Conservation (phyloP, 2,797 vertebrate genomes). For the Oreortyx pictus region DNA sequence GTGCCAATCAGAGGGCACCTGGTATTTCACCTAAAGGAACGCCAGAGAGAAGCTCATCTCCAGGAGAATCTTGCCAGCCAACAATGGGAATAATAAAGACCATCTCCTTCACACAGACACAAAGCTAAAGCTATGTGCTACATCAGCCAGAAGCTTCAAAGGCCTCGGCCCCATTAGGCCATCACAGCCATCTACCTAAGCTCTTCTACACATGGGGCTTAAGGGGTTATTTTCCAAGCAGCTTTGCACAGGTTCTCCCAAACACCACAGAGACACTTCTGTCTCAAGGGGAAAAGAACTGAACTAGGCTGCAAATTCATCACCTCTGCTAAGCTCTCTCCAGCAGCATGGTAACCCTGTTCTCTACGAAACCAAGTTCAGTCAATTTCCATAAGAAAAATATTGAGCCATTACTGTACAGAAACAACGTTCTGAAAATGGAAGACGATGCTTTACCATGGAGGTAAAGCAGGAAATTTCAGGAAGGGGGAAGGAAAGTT, state of each 20-base stretch:
- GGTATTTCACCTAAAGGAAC: slow-evolving; percentile 1
- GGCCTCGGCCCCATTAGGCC: background rate
- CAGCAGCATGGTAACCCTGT: background rate
- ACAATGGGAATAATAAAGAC: background rate
- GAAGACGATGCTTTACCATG: background rate
- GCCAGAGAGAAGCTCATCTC: background rate
- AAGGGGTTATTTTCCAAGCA: background rate
- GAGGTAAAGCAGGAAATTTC: background rate
- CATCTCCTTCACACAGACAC: background rate
- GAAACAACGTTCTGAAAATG: background rate
- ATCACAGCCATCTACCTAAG: background rate
- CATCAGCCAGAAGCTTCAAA: background rate
- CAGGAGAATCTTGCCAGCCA: background rate
- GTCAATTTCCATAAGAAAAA: background rate
- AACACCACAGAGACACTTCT: background rate
- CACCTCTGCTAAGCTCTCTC: background rate
- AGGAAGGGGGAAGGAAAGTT: background rate
- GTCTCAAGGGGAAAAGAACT: background rate
- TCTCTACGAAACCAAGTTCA: slow-evolving; percentile 3
- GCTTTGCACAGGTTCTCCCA: background rate
- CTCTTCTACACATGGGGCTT: background rate
- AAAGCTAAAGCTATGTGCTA: background rate
- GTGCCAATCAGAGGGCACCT: background rate
- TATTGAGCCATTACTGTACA: background rate
- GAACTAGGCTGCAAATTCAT: background rate